A percentile compares a stretch with the other conserved stretches of the same genome.
Conservation (phyloP, 2,113 vertebrate species). For the Chunga burmeisteri region DNA sequence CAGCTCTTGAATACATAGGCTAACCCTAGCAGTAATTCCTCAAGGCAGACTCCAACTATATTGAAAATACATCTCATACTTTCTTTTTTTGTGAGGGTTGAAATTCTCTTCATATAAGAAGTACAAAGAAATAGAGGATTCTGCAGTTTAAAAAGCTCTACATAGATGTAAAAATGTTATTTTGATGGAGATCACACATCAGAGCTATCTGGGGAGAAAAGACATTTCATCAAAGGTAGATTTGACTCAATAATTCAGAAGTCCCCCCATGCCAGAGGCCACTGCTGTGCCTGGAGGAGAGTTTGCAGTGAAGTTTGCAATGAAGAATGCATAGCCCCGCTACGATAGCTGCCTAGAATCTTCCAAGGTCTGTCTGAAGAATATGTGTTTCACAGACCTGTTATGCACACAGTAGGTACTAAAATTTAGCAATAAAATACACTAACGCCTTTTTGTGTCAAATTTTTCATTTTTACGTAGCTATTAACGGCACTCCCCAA, state of each 20-base stretch:
- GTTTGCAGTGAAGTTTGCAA: background rate
- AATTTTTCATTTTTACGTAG: background rate
- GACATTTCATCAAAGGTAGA: background rate
- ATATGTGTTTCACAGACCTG: background rate
- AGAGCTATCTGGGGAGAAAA: background rate
- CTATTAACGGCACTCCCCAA: background rate
- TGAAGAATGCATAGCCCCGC: background rate
- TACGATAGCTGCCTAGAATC: background rate
- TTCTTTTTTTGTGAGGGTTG: background rate
- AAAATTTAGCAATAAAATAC: background rate
- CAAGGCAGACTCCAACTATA: background rate
- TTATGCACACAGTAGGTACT: background rate
- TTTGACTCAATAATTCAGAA: background rate
- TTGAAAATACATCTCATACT: background rate
- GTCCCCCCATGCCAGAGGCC: background rate
- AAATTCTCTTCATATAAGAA: background rate
- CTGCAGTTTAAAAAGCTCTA: background rate
- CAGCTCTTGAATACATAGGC: background rate
- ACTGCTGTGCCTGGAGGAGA: background rate
- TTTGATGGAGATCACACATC: background rate
- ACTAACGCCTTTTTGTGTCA: background rate
- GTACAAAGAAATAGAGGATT: background rate
- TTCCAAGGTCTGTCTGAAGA: background rate
- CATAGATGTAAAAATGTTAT: background rate
- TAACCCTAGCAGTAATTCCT: background rate